These are phyloP conservation scores for Nomada fabriciana DNA, from an alignment of 2,888 invertebrate species.

Conservation along the genomic window DNA sequence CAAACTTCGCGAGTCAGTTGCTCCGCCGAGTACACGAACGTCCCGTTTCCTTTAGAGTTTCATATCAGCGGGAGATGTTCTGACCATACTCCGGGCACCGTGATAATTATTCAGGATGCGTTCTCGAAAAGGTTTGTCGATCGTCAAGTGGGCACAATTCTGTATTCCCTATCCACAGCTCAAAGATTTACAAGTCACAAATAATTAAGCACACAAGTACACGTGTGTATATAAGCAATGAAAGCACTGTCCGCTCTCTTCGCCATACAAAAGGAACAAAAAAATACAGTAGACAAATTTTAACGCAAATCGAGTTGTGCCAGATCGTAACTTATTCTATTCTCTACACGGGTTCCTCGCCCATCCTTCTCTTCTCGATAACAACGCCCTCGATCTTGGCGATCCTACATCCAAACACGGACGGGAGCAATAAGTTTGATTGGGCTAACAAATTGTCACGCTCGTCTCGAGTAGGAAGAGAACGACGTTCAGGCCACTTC, in stretches of 20 bases:
- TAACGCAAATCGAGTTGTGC: no score
- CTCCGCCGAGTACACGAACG: not conserved
- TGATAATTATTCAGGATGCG: not conserved
- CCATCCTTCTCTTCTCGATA: not conserved
- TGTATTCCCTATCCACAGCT: no score
- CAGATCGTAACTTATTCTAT: not conserved
- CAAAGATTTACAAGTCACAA: no score
- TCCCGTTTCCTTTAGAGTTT: not conserved
- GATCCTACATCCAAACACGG: slow-evolving; percentile 47
- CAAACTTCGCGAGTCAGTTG: not conserved
- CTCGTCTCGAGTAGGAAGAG: slow-evolving; percentile 71
- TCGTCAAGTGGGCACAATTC: not conserved
- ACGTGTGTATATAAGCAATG: no score
- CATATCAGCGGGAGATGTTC: not conserved
- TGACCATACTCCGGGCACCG: not conserved
- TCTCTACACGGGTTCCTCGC: not conserved
- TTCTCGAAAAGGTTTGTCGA: not conserved
- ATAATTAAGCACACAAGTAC: no score
- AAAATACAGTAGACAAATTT: no score
- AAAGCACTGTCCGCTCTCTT: no score
- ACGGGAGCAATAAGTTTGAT: slow-evolving; percentile 71
- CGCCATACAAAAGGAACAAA: no score
- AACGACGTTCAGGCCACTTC: slow-evolving; percentile 68
- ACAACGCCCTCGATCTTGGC: slow-evolving; percentile 21
- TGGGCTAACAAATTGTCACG: slow-evolving; percentile 70